phyloP scores from a whole-genome alignment of 2,797 vertebrate genomes.

The Enteromius radiatus region DNA sequence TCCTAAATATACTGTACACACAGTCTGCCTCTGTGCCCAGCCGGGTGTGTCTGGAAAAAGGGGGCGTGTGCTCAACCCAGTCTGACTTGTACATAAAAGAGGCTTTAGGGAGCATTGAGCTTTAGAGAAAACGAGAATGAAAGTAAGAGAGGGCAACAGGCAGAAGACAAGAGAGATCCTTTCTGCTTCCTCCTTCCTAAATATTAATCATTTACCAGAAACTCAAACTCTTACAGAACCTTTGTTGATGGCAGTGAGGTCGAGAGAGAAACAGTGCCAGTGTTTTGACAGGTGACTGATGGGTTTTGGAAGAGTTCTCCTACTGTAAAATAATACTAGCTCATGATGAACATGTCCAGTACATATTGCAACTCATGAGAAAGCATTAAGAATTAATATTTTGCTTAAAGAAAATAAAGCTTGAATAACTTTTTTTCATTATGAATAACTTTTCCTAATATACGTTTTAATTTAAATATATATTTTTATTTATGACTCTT shows the following conservation, averaged over 20 bases:
- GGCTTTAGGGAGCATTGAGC: slow-evolving; percentile 80
- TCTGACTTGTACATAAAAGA: slow-evolving; percentile 76
- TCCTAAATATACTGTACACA: slow-evolving; percentile 49
- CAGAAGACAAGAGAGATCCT: background rate
- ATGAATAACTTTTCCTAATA: background rate
- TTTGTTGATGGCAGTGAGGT: background rate
- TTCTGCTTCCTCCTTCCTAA: background rate
- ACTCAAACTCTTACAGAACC: background rate
- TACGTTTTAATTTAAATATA: background rate
- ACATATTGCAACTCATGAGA: background rate
- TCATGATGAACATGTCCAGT: background rate
- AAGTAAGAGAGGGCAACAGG: background rate
- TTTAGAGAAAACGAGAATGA: slow-evolving; percentile 21
- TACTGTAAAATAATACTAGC: slow-evolving; percentile 34
- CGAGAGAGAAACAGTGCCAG: background rate
- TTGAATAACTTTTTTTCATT: no score
- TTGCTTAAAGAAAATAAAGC: background rate
- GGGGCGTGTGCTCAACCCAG: slow-evolving; percentile 64
- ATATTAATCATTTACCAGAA: background rate
- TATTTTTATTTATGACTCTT: background rate
- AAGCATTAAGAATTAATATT: background rate
- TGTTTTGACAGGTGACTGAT: slow-evolving; percentile 72
- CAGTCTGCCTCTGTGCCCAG: slow-evolving; percentile 48
- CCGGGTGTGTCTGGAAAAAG: slow-evolving; percentile 79
- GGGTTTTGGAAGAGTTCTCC: slow-evolving; percentile 49